Conservation (phyloP, 2,888 invertebrate genomes). For the Altica lythri region DNA sequence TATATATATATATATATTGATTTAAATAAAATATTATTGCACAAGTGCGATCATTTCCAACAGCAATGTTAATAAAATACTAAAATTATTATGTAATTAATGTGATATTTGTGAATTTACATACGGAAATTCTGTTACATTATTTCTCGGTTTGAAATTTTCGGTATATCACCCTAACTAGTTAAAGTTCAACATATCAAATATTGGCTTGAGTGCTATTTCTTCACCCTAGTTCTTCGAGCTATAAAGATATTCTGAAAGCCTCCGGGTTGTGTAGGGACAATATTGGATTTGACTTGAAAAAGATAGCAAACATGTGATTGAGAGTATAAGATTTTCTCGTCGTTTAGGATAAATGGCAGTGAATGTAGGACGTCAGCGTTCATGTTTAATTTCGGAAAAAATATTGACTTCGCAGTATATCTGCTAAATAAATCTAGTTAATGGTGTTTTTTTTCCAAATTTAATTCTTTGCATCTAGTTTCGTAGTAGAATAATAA, state of each 20-base stretch:
- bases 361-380: conserved; percentile 19
- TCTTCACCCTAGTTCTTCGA: conserved; percentile 30
- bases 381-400: conserved; percentile 17
- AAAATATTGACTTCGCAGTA: neutral
- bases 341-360: conserved; percentile 20
- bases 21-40: too few species aligned
- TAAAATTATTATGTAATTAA: too few species aligned
- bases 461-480: neutral
- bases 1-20: too few species aligned
- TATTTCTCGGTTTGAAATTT: too few species aligned
- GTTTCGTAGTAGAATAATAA: too few species aligned
- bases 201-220: conserved; percentile 38
- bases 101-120: too few species aligned
- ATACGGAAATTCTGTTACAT: too few species aligned
- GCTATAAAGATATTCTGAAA: conserved; percentile 42
- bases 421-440: too few species aligned
- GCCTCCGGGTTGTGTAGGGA: conserved; percentile 31
- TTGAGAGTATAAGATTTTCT: conserved; percentile 35
- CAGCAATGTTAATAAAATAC: too few species aligned
- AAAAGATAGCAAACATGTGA: conserved; percentile 37
- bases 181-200: conserved; percentile 25
- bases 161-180: too few species aligned
- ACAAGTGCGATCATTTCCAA: too few species aligned
- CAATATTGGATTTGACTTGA: conserved; percentile 38
- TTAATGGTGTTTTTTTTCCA: conserved; percentile 3